Base-by-base conservation (phyloP, 2,797 vertebrate species). In the Toxotes lorentzi region DNA sequence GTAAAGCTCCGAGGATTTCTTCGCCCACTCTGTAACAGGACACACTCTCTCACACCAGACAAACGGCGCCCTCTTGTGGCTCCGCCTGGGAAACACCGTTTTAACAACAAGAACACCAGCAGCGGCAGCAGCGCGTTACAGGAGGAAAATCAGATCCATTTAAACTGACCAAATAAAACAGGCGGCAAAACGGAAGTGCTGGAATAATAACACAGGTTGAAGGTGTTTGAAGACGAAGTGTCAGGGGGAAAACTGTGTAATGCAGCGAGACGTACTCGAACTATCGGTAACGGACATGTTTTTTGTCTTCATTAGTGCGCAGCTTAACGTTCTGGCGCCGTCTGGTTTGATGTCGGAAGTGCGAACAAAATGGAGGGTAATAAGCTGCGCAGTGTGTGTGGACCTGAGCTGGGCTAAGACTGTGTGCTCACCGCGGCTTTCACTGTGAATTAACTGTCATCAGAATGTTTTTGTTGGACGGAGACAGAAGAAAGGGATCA, bases 301-400 rank as follows among this genome's bases (percentile, higher is more conserved):
- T 8, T 45, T 1, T 38, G 6, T 56, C 9, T 8, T 1, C 0
- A 1, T 2, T 3, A 23, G 71, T 12, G 30, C 12, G 14, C 19
- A 21, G 21, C 14, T 63, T 1, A 9, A 9, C 24, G 16, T 65
- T 21, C 0, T 43, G 48, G 10, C 23, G 47, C 62, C 58, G 47
- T 50, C 7, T 54, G 17, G 12, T 47, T 50, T n/a, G 27, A 16
- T 54, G 19, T 3, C 5, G 16, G 7, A 1, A 35, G 9, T 30
- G 12, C 8, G 21, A 54, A 75, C 73, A 86, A 84, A 80, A 82
- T 86, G 87, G 87, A 87, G 68, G 81, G 7, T 5, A 50, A 56
- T 35, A 50, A 27, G n/a, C 47, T 76, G 41, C 38, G 5, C 7
- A 6, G 4, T 27, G 53, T 24, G 3, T 10, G 4, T 19, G 8